phyloP scores from a whole-genome alignment of 2,797 vertebrate species.

The Nasua narica region DNA sequence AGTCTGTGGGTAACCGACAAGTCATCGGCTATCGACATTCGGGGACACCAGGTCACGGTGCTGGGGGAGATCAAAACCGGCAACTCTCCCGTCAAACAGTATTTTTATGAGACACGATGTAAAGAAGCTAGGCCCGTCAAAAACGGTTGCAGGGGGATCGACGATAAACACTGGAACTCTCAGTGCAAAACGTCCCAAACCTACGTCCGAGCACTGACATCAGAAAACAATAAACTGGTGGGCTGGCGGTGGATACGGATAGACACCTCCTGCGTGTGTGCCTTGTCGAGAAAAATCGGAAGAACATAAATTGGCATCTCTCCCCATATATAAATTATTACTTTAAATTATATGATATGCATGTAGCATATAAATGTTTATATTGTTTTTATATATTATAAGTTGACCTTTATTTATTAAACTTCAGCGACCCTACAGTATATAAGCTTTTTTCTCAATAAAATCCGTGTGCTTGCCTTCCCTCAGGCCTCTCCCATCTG shows the following conservation, averaged over 20 bases:
- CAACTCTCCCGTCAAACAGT: conserved; percentile 91
- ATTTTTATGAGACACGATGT: conserved; percentile 97
- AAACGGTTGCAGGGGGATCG: conserved; percentile 95
- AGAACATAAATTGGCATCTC: conserved; percentile 88
- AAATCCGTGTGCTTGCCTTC: conserved; percentile 91
- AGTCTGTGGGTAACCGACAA: conserved; percentile 96
- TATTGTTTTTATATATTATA: conserved; percentile 97
- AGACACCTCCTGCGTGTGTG: conserved; percentile 97
- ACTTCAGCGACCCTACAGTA: conserved; percentile 86
- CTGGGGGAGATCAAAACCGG: conserved; percentile 91
- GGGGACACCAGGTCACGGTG: conserved; percentile 90
- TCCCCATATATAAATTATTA: conserved; percentile 97
- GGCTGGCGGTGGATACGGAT: conserved; percentile 99
- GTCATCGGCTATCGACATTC: conserved; percentile 91
- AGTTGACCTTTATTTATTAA: conserved; percentile 99
- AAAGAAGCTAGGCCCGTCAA: conserved; percentile 88
- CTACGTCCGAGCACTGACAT: conserved; percentile 94
- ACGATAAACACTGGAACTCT: conserved; percentile 99
- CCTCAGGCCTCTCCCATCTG: conserved; percentile 81
- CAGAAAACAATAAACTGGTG: conserved; percentile 87
- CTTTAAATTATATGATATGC: conserved; percentile 99
- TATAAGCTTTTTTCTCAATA: conserved; percentile 89
- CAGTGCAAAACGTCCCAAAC: conserved; percentile 98
- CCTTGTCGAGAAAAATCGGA: conserved; percentile 94
- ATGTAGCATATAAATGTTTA: conserved; percentile 99